Evolutionary conservation across 2,888 invertebrate species (phyloP).

Genomic region (Blomia tropicalis): DNA sequence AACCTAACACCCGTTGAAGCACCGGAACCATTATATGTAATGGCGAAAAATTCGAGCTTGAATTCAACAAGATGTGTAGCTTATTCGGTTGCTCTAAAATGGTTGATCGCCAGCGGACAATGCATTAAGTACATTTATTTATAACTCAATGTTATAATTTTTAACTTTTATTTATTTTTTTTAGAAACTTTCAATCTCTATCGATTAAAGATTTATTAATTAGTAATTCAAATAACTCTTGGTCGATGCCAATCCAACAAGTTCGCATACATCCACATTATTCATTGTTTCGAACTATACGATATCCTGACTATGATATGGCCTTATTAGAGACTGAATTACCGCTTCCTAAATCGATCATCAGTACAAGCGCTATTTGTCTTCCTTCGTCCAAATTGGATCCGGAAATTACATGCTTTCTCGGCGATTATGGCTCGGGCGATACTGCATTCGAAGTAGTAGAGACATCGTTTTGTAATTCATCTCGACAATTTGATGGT

Average conservation of each 20-base stretch:
- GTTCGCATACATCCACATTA: slow-evolving; percentile 29
- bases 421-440: slow-evolving; percentile 25
- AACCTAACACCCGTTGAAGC: neutral
- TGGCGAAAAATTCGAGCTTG: neutral
- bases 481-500: slow-evolving; percentile 47
- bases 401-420: slow-evolving; percentile 33
- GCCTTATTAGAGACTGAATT: slow-evolving; percentile 43
- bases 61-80: slow-evolving; percentile 24
- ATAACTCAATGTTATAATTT: neutral
- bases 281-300: slow-evolving; percentile 30
- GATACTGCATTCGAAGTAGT: slow-evolving; percentile 32
- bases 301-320: slow-evolving; percentile 41
- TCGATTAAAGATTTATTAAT: neutral
- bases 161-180: too few species aligned
- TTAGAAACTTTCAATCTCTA: neutral
- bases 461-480: slow-evolving; percentile 44
- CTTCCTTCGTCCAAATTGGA: slow-evolving; percentile 40
- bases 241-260: slow-evolving; percentile 1
- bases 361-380: slow-evolving; percentile 45
- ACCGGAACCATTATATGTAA: neutral
- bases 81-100: slow-evolving; percentile 27
- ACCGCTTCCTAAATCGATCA: slow-evolving; percentile 41
- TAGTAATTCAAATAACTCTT: neutral
- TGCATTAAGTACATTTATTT: slow-evolving; percentile 25
- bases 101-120: slow-evolving; percentile 29